Base-by-base conservation (phyloP, 2,888 invertebrate genomes). In the Drosophila anomalipes region DNA sequence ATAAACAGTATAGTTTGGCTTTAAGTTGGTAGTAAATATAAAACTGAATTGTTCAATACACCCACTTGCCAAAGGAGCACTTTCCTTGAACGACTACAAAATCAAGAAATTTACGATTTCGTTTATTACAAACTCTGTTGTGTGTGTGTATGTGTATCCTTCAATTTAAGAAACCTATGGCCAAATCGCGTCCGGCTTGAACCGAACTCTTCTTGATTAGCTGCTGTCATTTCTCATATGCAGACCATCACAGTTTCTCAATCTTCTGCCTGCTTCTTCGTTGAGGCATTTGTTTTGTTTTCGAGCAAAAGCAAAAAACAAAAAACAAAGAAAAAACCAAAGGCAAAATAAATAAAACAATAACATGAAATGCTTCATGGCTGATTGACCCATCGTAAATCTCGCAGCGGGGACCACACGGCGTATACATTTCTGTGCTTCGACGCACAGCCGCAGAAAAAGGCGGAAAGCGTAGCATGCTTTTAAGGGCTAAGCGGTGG, bases 341-440 rank as follows among this genome's bases (percentile, higher is more conserved):
- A 41, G 69, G 30, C 28, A 44, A 32, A 69, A 69, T 69, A 63
- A 53, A 51, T 70, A 78, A 84, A 84, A 87, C 85, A 86, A 89
- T 87, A 87, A 84, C 80, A 80, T 76, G 68, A 57, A 74, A 79
- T 74, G 81, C 73, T 69, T 64, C 77, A 73, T 77, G 79, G 77
- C 68, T 79, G 81, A 79, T 82, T 86, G 90, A 86, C 86, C 86
- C 86, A 72, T 86, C 86, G 86, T 86, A 89, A 86, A 86, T 86
- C 88, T 88, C 79, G 61, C 88, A 77, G 79, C 79, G 66, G 76
- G 78, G 57, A 52, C 37, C 67, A 83, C 61, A 77, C 63, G 74
- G 70, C 74, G 82, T 84, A 86, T 84, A 70, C 70, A 67, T 41
- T 54, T 52, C 44, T 51, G 41, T 39, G 83, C 70, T 60, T 59